These are phyloP conservation scores for Samia ricini DNA, from an alignment of 1,140 invertebrate genomes.

Conservation along the genomic window DNA sequence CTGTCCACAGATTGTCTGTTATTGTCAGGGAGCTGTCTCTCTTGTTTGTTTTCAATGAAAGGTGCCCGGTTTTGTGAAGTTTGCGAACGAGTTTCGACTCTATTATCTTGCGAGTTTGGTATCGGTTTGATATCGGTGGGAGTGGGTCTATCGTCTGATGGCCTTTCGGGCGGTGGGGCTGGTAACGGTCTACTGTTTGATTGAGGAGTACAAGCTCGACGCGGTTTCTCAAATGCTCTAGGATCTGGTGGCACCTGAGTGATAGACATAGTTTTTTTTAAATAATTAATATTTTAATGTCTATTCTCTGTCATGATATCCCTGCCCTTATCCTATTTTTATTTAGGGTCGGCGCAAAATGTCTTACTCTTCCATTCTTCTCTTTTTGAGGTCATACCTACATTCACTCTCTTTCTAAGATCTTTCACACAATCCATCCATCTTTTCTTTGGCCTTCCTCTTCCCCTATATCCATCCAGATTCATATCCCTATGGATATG, in stretches of 20 bases:
- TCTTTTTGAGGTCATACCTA: too few species aligned
- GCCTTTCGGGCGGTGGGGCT: slow-evolving; percentile 52
- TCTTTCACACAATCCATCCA: too few species aligned
- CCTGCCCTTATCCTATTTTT: too few species aligned
- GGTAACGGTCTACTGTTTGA: slow-evolving; percentile 64
- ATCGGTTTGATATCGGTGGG: slow-evolving; percentile 29
- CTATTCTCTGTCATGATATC: too few species aligned
- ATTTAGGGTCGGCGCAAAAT: too few species aligned
- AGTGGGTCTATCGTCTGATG: slow-evolving; percentile 20
- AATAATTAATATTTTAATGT: background rate
- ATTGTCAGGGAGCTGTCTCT: slow-evolving; percentile 8
- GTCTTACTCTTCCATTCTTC: too few species aligned
- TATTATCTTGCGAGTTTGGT: background rate
- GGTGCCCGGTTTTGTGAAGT: background rate
- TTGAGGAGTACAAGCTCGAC: slow-evolving; percentile 63
- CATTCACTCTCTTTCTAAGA: too few species aligned
- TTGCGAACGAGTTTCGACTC: background rate
- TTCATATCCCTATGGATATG: too few species aligned
- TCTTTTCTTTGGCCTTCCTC: too few species aligned
- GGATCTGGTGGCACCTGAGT: slow-evolving; percentile 66
- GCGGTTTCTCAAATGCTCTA: slow-evolving; percentile 65
- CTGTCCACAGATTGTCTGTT: slow-evolving; percentile 13
- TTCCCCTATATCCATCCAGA: too few species aligned
- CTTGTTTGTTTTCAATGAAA: slow-evolving; percentile 19
- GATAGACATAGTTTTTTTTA: background rate